Evolutionary conservation across 2,797 vertebrate species (phyloP), one percentile per base, ranked within the genome.

Genomic region (Capromys pilorides): DNA sequence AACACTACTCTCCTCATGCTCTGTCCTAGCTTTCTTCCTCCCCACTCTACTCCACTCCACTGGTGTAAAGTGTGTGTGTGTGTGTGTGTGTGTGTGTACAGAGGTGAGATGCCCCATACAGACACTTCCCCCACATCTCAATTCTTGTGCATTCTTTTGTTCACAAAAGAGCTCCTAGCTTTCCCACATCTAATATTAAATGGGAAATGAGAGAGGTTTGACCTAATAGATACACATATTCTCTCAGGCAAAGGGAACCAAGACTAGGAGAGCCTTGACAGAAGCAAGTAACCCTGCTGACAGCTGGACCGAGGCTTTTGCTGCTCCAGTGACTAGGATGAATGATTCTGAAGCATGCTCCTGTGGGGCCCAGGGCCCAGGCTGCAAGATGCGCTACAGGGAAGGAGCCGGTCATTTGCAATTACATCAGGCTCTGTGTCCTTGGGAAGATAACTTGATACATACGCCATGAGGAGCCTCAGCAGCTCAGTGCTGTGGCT

Each of bases 211-310:
- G 61, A 83, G 51, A 54, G 10, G 36, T 19, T 41, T 21, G 54
- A 26, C 28, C n/a, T 79, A 39, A 51, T 26, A 49, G 22, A 31
- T 51, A 19, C 6, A 31, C 36, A 11, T 12, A 41, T 73, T 59
- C 49, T 85, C 57, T 82, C 54, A 81, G 71, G 87, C 79, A 64
- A 49, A 90, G 67, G 49, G 89, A 93, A 59, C 61, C 7, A 26
- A 51, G 36, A 49, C 39, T 5, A 1, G 45, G 41, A 62, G 12
- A 84, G 41, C 57, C 49, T 67, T 59, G 51, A 82, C 78, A 57
- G 41, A 90, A 57, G 62, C 0, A 0, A 36, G 33, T 21, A 22
- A 66, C 66, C 73, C 45, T 31, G 81, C 22, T 4, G 6, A 2
- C 13, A 45, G 57, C 39, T 31, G 62, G 36, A 19, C 22, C 31